phyloP scores from a whole-genome alignment of 2,113 vertebrate genomes.

The Pseudopipra pipra region DNA sequence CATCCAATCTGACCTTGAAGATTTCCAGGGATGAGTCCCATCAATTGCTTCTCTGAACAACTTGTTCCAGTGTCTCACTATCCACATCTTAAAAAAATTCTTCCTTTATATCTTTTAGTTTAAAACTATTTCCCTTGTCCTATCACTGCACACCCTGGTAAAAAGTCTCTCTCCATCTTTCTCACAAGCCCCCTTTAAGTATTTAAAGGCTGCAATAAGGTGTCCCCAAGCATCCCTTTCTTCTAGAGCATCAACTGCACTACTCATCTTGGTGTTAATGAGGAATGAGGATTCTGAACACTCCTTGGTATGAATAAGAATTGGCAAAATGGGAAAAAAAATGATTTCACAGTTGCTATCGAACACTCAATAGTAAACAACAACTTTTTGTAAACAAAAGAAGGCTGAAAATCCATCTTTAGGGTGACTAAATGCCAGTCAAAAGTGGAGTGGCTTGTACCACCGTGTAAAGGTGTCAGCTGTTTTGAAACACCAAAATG shows the following conservation, averaged over 20 bases:
- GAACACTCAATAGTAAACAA: neutral
- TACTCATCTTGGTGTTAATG: neutral
- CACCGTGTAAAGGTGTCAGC: neutral
- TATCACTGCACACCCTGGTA: neutral
- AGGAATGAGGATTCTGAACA: neutral
- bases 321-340: neutral
- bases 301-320: neutral
- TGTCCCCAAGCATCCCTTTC: neutral
- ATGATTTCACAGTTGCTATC: neutral
- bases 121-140: neutral
- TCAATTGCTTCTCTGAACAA: neutral
- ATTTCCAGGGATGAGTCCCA: neutral
- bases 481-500: neutral
- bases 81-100: fast-evolving
- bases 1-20: neutral
- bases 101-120: neutral
- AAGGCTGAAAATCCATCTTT: neutral
- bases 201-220: neutral
- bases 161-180: neutral
- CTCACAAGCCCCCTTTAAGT: neutral
- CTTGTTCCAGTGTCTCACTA: fast-evolving
- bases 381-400: neutral
- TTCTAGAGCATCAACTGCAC: neutral
- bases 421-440: neutral
- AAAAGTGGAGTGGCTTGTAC: neutral